Conservation (phyloP, 1,140 invertebrate genomes). For the Caenorhabditis latens region DNA sequence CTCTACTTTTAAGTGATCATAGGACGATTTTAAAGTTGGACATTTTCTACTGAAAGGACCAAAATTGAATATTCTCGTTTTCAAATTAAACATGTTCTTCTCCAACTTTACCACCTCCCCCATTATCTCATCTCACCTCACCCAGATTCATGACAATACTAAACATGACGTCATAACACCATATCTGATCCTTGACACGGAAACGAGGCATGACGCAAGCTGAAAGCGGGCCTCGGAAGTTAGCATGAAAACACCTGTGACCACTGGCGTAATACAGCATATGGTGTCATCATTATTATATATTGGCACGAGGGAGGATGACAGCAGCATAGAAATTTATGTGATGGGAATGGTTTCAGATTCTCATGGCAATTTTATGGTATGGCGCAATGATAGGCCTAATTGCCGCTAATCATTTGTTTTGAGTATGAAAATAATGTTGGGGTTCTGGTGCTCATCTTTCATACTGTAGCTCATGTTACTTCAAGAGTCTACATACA, state of each 20-base stretch:
- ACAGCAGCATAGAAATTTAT: background rate
- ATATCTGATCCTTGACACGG: slow-evolving; percentile 28
- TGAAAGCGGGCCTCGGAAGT: slow-evolving; percentile 7
- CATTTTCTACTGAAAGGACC: no score
- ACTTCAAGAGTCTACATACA: no score
- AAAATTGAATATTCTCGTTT: no score
- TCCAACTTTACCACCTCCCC: no score
- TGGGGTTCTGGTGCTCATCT: no score
- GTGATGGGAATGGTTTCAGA: slow-evolving; percentile 13
- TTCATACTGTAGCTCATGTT: no score
- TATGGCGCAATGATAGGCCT: slow-evolving; percentile 19
- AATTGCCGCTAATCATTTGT: slow-evolving; percentile 23
- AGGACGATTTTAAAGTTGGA: no score
- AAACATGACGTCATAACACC: slow-evolving; percentile 4
- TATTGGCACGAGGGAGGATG: background rate
- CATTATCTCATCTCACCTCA: background rate
- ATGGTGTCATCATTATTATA: background rate
- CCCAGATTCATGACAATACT: background rate
- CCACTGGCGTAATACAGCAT: background rate
- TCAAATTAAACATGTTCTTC: no score
- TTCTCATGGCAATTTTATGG: slow-evolving; percentile 5
- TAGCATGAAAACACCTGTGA: slow-evolving; percentile 27
- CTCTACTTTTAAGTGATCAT: no score
- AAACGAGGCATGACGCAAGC: slow-evolving; percentile 48
- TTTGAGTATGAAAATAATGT: background rate